Base-by-base conservation (phyloP, 2,888 invertebrate species). In the Noctuana brunneofusca region DNA sequence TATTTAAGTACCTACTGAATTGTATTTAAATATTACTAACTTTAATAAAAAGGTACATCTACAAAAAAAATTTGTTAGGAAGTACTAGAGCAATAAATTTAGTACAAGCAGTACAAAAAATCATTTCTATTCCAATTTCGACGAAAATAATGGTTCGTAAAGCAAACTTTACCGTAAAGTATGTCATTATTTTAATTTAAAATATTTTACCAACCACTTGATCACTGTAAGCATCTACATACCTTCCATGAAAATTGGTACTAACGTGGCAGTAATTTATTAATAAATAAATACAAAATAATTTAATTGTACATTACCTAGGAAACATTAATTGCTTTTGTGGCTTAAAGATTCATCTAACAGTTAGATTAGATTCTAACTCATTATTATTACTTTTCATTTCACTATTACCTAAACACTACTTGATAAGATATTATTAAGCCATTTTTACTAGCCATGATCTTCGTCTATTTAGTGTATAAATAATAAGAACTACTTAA, bases 241-340 rank as follows among this genome's bases (percentile, higher is more conserved):
- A 41, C 32, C n/a, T 38, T 27, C 32, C 8, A 50, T 14, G 14
- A 50, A 63, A 12, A 59, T 27, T 20, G 50, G 22, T 52, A 56
- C 54, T 46, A 46, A 55, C 32, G 50, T 63, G 38, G 27, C 52
- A 55, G 27, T 30, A 53, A 30, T 41, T 48, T 27, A 54, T 48
- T 46, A 46, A 54, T 53, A 16, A 59, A 58, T 50, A 59, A 56
- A 66, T 68, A 70, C 70, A 72, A 72, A 70, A 69, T 73, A 78
- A 78, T 85, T 84, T 73, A 78, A 78, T 85, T 84, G 82, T 86
- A 84, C 81, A 84, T 76, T 75, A 77, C 71, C 74, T 82, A 85
- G 78, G 80, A 85, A 81, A 82, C 77, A 78, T 68, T 75, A 76
- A 82, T 81, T 81, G 78, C 78, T 80, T 79, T 77, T 77, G 77